Percentiles rank a stretch among this genome's conserved stretches.
phyloP scores from a whole-genome alignment of 2,797 vertebrate species.

The Sebastes trivittatus region DNA sequence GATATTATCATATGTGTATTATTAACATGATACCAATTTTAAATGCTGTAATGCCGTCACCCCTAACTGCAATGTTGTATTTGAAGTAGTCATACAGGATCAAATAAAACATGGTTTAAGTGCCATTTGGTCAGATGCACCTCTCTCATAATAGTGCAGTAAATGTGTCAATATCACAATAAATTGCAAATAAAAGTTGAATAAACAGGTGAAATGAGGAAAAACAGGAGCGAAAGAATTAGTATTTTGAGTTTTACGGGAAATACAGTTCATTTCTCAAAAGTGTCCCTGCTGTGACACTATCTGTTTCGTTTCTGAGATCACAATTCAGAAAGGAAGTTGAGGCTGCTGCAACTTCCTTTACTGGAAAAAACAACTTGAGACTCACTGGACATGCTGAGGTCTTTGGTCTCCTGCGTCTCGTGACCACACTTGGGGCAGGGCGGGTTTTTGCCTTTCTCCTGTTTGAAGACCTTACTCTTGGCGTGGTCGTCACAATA shows the following conservation, averaged over 20 bases:
- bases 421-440: constrained; percentile 98
- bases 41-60: too few relatives aligned
- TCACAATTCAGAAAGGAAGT: background rate
- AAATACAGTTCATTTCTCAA: background rate
- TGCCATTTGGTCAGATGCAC: background rate
- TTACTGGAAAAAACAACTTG: background rate
- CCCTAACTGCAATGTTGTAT: background rate
- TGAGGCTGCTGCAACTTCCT: background rate
- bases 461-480: constrained; percentile 97
- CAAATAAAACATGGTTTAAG: background rate
- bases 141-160: background rate
- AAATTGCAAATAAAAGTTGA: background rate
- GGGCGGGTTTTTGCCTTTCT: constrained; percentile 93
- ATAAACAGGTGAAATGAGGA: background rate
- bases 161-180: background rate
- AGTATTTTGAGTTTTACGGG: background rate
- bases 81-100: background rate
- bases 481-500: constrained; percentile 95
- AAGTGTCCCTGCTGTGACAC: background rate
- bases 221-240: background rate
- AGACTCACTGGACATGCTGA: constrained; percentile 99
- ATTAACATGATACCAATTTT: too few relatives aligned
- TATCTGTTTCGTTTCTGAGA: constrained; percentile 16
- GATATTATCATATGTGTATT: too few relatives aligned
- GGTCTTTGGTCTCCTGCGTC: constrained; percentile 97